Evolutionary conservation across 2,888 invertebrate genomes (phyloP), one percentile per base, ranked within the genome.

Genomic region (Hoplodrina blanda): DNA sequence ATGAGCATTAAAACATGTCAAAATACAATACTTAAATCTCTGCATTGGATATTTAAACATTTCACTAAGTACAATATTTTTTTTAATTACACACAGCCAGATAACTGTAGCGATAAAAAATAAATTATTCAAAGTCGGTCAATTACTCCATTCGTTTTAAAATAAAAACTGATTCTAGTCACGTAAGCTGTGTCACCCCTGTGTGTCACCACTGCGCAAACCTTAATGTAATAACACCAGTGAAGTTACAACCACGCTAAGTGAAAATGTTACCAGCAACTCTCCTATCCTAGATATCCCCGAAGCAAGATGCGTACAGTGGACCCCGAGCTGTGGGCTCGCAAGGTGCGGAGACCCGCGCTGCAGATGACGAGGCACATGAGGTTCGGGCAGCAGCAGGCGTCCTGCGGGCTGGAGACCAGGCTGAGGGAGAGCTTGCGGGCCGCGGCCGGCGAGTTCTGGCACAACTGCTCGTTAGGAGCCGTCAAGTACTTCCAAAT

Each of bases 261-360:
- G 17, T 46, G 5, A 17, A 17, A 17, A 5, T 6, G 46, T 46
- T 17, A 37, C 6, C 15, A 59, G 6, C 13, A 7, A 20, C 7
- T 46, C 6, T 17, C 1, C 17, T 30, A 7, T 17, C 17, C 4
- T 44, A 20, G 17, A 25, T 5, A 5, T 44, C 8, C 19, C n/a
- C 30, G 17, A 67, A 44, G 6, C 41, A 10, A 65, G 8, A 84
- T 84, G 84, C 85, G 83, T 0, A 84, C 84, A 8, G 76, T 84
- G 30, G 83, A 84, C 56, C 85, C 85, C 0, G 80, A 73, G 65
- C 19, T 72, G 6, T 84, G 84, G 84, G 70, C 53, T 11, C 68
- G 49, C 5, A 75, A 61, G 25, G 1, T 63, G 7, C 78, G 75
- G 25, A 57, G 60, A 25, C 56, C 46, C 0, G 19, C 4, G 8